A percentile compares a stretch with the other conserved stretches of the same genome.
These are phyloP conservation scores for Noctua pronuba DNA, from an alignment of 2,888 invertebrate genomes.

Conservation along the genomic window DNA sequence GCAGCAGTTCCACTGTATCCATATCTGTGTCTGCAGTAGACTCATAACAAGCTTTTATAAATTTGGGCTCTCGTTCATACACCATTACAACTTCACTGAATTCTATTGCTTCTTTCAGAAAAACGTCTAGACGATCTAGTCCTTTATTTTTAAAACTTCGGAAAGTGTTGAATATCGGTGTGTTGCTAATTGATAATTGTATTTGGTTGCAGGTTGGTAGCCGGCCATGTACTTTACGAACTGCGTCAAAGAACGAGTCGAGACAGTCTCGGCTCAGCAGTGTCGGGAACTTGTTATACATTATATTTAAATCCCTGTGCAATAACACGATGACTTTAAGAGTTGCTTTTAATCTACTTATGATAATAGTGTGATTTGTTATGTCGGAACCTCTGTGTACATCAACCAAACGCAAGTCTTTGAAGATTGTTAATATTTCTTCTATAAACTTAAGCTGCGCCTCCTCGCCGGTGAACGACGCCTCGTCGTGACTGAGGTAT, in stretches of 20 bases:
- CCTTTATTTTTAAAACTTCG: slow-evolving; percentile 17
- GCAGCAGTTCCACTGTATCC: slow-evolving; percentile 5
- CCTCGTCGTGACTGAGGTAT: slow-evolving; percentile 9
- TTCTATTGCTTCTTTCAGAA: slow-evolving; percentile 29
- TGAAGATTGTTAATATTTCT: slow-evolving; percentile 28
- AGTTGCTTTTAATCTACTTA: slow-evolving; percentile 34
- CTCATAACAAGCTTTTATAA: neutral
- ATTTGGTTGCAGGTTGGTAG: slow-evolving; percentile 45
- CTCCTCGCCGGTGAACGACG: slow-evolving; percentile 24
- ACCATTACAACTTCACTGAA: slow-evolving; percentile 30
- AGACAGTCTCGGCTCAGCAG: slow-evolving; percentile 51
- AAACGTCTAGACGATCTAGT: slow-evolving; percentile 33
- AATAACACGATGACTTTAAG: slow-evolving; percentile 47
- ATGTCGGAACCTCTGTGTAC: neutral
- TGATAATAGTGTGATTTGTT: slow-evolving; percentile 22
- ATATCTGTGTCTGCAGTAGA: slow-evolving; percentile 13
- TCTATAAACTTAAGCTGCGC: slow-evolving; percentile 42
- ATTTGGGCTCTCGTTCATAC: slow-evolving; percentile 17
- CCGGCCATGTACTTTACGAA: slow-evolving; percentile 20
- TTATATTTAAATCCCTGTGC: slow-evolving; percentile 28
- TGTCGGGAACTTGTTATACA: slow-evolving; percentile 27
- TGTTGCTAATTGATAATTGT: slow-evolving; percentile 12
- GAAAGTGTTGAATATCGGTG: slow-evolving; percentile 56
- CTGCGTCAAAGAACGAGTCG: slow-evolving; percentile 42
- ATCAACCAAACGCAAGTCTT: slow-evolving; percentile 32